These are phyloP conservation scores for Acanthurus leucopareius DNA, from an alignment of 2,797 vertebrate genomes.

Conservation along the genomic window DNA sequence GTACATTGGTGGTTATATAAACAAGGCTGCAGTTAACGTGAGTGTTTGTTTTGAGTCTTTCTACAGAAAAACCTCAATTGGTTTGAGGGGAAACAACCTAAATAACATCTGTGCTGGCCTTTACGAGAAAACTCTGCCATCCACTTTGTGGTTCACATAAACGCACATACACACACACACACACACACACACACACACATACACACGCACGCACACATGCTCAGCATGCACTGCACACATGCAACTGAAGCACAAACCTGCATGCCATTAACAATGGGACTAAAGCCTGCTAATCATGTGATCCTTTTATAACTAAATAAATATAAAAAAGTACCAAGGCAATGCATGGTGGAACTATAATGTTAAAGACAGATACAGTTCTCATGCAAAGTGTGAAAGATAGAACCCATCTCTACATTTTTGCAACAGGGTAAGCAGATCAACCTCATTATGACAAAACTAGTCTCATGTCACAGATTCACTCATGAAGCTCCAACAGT, in stretches of 20 bases:
- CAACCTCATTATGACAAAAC: conserved; percentile 80
- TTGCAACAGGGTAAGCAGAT: conserved; percentile 44
- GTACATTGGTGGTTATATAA: conserved; percentile 61
- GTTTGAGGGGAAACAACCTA: conserved; percentile 73
- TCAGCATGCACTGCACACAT: conserved; percentile 59
- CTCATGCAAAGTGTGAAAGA: neutral
- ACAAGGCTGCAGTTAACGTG: conserved; percentile 59
- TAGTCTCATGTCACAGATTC: conserved; percentile 67
- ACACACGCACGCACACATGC: conserved; percentile 40
- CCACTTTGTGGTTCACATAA: conserved; percentile 72
- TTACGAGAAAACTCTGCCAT: conserved; percentile 80
- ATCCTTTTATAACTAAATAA: conserved; percentile 30
- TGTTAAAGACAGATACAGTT: conserved; percentile 10
- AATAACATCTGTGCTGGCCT: conserved; percentile 82
- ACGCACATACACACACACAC: conserved; percentile 41
- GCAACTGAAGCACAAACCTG: conserved; percentile 67
- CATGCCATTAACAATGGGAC: conserved; percentile 55
- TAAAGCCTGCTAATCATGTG: conserved; percentile 25
- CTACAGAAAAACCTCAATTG: conserved; percentile 76
- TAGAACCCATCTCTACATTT: conserved; percentile 15
- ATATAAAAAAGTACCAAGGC: neutral
- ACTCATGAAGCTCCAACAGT: conserved; percentile 40
- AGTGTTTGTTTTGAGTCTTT: conserved; percentile 71
- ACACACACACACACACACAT: conserved; percentile 24
- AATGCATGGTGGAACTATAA: neutral